A percentile compares a stretch with the other conserved stretches of the same genome.
phyloP scores from a whole-genome alignment of 1,140 invertebrate species.

The Polypedilum vanderplanki region DNA sequence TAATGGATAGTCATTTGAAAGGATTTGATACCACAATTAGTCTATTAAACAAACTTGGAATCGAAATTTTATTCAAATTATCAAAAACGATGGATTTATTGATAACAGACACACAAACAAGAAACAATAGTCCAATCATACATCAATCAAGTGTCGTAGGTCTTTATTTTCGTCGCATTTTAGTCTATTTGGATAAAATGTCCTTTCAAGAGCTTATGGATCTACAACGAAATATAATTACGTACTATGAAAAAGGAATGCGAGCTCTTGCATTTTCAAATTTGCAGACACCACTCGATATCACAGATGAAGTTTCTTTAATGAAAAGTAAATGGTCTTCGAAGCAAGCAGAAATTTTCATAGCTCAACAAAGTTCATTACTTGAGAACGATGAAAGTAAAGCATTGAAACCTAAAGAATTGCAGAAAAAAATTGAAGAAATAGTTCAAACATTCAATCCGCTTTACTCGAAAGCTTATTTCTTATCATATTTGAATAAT shows the following conservation, averaged over 20 bases:
- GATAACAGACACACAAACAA: slow-evolving; percentile 37
- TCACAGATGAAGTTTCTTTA: slow-evolving; percentile 31
- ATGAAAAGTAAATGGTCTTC: slow-evolving; percentile 58
- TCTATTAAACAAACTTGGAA: slow-evolving; percentile 48
- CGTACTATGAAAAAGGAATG: slow-evolving; percentile 52
- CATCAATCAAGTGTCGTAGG: slow-evolving; percentile 53
- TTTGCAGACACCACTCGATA: slow-evolving; percentile 30
- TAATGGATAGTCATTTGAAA: slow-evolving; percentile 47
- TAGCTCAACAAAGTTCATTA: slow-evolving; percentile 74
- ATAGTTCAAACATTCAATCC: slow-evolving; percentile 68
- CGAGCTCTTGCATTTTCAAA: slow-evolving; percentile 33
- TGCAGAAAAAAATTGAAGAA: slow-evolving; percentile 69
- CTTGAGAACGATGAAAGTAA: slow-evolving; percentile 71
- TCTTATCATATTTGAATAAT: slow-evolving; percentile 83
- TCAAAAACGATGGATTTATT: slow-evolving; percentile 38
- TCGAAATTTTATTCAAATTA: slow-evolving; percentile 56
- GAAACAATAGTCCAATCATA: slow-evolving; percentile 36
- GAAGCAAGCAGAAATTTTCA: slow-evolving; percentile 79
- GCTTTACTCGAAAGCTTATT: slow-evolving; percentile 81
- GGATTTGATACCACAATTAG: slow-evolving; percentile 51
- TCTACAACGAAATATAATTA: slow-evolving; percentile 58
- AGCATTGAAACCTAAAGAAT: slow-evolving; percentile 63
- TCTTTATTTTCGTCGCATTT: slow-evolving; percentile 70
- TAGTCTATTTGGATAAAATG: slow-evolving; percentile 72
- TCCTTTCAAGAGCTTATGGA: slow-evolving; percentile 70